These are phyloP conservation scores for Aquatica leii DNA, from an alignment of 2,888 invertebrate species.

Conservation along the genomic window DNA sequence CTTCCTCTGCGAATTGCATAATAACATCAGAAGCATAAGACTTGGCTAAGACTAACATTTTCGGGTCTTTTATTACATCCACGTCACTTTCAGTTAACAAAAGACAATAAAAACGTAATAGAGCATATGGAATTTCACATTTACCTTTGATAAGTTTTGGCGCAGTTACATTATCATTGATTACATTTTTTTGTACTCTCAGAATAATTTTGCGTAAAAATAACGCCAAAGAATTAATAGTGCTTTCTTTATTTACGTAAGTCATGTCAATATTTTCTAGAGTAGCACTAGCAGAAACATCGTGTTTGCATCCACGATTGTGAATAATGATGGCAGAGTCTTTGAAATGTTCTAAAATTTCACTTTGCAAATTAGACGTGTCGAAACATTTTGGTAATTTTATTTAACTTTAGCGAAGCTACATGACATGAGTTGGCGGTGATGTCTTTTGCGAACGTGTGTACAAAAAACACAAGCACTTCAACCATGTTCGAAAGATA, in stretches of 20 bases:
- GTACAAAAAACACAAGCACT: slow-evolving; percentile 38
- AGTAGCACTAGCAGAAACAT: too few relatives aligned
- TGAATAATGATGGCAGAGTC: too few relatives aligned
- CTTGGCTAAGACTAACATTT: slow-evolving; percentile 11
- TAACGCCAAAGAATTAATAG: slow-evolving; percentile 24
- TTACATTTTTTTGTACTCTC: too few relatives aligned
- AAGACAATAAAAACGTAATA: slow-evolving; percentile 28
- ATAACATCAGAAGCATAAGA: slow-evolving; percentile 19
- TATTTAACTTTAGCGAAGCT: slow-evolving; percentile 28
- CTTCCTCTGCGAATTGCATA: slow-evolving; percentile 7
- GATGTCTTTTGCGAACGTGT: slow-evolving; percentile 25
- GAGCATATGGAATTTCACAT: slow-evolving; percentile 32
- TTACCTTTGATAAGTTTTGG: slow-evolving; percentile 33
- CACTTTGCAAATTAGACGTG: slow-evolving; percentile 35
- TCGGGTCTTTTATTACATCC: slow-evolving; percentile 23
- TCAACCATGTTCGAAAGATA: too few relatives aligned
- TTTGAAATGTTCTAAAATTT: too few relatives aligned
- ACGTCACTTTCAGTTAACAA: slow-evolving; percentile 21
- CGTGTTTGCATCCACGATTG: too few relatives aligned
- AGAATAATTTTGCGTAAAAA: too few relatives aligned
- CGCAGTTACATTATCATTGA: too few relatives aligned
- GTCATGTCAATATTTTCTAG: too few relatives aligned
- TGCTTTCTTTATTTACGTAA: slow-evolving; percentile 35
- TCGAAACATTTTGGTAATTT: slow-evolving; percentile 40
- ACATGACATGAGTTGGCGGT: slow-evolving; percentile 2